Evolutionary conservation across 2,113 vertebrate genomes (phyloP).

Genomic region (Connochaetes taurinus): DNA sequence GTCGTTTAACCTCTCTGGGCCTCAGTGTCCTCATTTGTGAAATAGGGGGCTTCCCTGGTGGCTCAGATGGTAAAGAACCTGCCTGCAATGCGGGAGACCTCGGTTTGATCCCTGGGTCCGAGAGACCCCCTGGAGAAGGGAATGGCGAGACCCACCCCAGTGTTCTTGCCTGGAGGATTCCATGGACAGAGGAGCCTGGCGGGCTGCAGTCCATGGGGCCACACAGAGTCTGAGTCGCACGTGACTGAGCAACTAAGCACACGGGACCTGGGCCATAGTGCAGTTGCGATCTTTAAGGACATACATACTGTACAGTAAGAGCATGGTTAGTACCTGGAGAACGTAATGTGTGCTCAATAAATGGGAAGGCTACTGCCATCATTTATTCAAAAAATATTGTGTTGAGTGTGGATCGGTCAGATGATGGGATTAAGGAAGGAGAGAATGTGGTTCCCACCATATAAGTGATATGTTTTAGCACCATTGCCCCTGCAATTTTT

Average conservation of each 20-base stretch:
- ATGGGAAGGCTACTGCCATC: neutral
- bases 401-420: neutral
- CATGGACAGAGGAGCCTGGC: neutral
- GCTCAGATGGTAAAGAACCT: neutral
- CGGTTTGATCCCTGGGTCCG: accelerated
- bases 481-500: neutral
- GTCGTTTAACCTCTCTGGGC: neutral
- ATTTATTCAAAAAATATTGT: neutral
- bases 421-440: neutral
- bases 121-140: neutral
- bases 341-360: neutral
- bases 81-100: neutral
- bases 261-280: neutral
- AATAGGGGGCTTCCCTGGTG: neutral
- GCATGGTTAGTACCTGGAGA: neutral
- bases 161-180: neutral
- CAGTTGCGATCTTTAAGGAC: neutral
- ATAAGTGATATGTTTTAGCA: neutral
- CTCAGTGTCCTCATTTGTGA: neutral
- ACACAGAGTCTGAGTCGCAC: neutral
- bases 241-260: neutral
- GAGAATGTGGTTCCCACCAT: neutral
- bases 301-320: neutral
- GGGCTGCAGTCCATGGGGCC: neutral
- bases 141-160: neutral